Evolutionary conservation across 2,113 vertebrate genomes (phyloP).

Genomic region (Tetrax tetrax): DNA sequence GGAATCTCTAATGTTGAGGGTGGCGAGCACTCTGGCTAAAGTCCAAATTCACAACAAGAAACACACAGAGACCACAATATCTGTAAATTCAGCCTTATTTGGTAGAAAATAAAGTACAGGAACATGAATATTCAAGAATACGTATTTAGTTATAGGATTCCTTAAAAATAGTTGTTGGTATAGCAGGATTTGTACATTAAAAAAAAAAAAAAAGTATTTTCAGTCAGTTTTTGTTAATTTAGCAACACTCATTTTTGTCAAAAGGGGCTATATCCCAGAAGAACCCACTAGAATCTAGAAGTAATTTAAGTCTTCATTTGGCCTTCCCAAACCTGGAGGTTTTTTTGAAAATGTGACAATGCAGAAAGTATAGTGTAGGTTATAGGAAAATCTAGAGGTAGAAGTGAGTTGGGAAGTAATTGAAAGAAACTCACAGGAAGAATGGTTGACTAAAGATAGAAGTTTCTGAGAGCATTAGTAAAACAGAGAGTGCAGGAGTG

Average conservation of each 20-base stretch:
- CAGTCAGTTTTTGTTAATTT: not conserved
- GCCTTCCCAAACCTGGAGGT: not conserved
- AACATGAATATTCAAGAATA: not conserved
- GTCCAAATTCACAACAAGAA: not conserved
- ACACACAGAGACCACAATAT: not conserved
- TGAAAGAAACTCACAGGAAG: not conserved
- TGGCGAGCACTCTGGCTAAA: not conserved
- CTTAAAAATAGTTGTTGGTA: not conserved
- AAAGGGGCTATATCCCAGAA: not conserved
- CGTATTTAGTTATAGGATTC: not conserved
- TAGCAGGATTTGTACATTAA: not conserved
- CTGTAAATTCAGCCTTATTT: not conserved
- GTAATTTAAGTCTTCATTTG: not conserved
- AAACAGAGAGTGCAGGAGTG: not conserved
- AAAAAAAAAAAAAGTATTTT: not conserved
- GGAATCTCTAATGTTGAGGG: not conserved
- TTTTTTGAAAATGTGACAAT: not conserved
- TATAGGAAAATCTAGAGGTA: not conserved
- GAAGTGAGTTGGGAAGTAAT: not conserved
- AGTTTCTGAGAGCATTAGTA: not conserved
- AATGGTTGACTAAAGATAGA: not conserved
- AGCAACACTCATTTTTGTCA: not conserved
- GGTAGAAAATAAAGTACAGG: not conserved
- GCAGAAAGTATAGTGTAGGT: not conserved
- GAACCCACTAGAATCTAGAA: not conserved